Conservation (phyloP, 1,140 invertebrate species). For the Brachionus paranguensis region DNA sequence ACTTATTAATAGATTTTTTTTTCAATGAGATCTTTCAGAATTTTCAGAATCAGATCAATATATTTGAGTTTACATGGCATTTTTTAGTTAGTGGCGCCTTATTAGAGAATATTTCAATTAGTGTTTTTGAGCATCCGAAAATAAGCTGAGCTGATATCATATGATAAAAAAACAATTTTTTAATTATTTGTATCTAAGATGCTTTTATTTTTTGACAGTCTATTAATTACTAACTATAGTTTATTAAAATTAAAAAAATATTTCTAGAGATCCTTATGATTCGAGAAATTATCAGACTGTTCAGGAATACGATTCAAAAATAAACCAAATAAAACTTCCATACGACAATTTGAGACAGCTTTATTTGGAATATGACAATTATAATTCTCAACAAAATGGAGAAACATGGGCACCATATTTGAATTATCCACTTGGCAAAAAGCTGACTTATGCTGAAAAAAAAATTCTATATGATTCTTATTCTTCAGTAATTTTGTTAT, state of each 20-base stretch:
- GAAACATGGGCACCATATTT: constrained; percentile 32
- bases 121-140: too few species aligned
- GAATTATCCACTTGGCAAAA: constrained; percentile 11
- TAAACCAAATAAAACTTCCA: not conserved
- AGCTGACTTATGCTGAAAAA: constrained; percentile 12
- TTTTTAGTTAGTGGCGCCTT: too few species aligned
- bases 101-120: too few species aligned
- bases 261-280: constrained; percentile 35
- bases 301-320: constrained; percentile 8
- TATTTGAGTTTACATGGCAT: too few species aligned
- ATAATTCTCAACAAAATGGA: constrained; percentile 23
- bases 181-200: too few species aligned
- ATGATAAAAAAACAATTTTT: too few species aligned
- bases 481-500: not conserved
- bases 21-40: too few species aligned
- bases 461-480: constrained; percentile 23
- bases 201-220: too few species aligned
- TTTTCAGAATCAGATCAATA: too few species aligned
- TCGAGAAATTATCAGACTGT: not conserved
- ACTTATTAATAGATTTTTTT: too few species aligned
- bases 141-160: too few species aligned
- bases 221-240: too few species aligned
- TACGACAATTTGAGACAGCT: constrained; percentile 26
- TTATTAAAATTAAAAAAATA: not conserved
- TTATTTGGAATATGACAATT: constrained; percentile 32